Percentiles rank a stretch among this genome's conserved stretches.
These are phyloP conservation scores for Eubucco bourcierii DNA, from an alignment of 2,113 vertebrate genomes.

Conservation along the genomic window DNA sequence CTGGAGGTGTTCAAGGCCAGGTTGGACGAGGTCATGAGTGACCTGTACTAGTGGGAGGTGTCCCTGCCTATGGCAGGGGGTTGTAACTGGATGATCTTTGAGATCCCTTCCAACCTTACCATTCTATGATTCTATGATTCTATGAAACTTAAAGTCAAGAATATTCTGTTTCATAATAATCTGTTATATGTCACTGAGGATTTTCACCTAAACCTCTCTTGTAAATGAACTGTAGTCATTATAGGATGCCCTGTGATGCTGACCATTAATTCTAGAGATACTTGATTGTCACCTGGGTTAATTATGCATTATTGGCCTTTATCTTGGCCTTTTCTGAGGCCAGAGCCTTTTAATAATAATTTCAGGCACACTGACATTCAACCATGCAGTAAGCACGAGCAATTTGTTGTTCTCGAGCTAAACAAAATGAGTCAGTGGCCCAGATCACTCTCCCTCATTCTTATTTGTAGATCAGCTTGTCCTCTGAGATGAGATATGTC, in stretches of 20 bases:
- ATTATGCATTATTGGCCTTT: constrained; percentile 41
- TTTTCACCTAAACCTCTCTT: not conserved
- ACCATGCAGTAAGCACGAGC: constrained; percentile 18
- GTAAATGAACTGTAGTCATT: not conserved
- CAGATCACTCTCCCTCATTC: not conserved
- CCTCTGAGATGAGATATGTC: not conserved
- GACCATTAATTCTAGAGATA: not conserved
- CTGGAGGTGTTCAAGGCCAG: too few relatives aligned
- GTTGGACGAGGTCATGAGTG: too few relatives aligned
- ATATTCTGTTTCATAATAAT: not conserved
- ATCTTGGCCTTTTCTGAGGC: not conserved
- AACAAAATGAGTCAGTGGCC: not conserved
- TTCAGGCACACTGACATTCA: constrained; percentile 58
- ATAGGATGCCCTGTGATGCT: not conserved
- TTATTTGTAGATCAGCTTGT: constrained; percentile 22
- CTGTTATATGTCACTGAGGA: not conserved
- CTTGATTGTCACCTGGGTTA: constrained; percentile 16
- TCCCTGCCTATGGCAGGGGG: too few relatives aligned
- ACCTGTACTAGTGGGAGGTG: too few relatives aligned
- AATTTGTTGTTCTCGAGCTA: constrained; percentile 44
- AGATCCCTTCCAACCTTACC: too few relatives aligned
- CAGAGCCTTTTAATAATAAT: constrained; percentile 12
- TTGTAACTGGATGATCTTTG: too few relatives aligned
- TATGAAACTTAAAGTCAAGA: not conserved
- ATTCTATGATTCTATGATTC: too few relatives aligned